Conservation (phyloP, 2,888 invertebrate genomes). For the Crematogaster levior region DNA sequence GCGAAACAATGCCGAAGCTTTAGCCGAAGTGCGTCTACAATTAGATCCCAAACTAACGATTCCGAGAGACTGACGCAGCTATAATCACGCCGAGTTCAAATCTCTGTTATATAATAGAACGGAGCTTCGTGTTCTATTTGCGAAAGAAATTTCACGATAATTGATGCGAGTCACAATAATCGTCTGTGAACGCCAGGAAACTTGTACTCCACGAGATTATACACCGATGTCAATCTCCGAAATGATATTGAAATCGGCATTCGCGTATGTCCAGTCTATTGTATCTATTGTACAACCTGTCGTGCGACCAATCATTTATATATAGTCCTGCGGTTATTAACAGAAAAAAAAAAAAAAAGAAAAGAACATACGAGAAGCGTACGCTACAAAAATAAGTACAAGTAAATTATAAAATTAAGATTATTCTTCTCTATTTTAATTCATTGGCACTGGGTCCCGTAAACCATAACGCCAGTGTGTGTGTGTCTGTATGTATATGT, state of each 20-base stretch:
- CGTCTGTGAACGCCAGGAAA: constrained; percentile 17
- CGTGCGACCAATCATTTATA: constrained; percentile 25
- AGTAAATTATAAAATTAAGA: constrained; percentile 34
- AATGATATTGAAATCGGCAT: constrained; percentile 12
- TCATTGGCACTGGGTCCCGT: constrained; percentile 45
- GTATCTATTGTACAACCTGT: neutral
- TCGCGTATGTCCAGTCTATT: constrained; percentile 8
- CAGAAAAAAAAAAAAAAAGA: neutral
- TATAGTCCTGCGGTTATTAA: constrained; percentile 8
- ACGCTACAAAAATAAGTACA: constrained; percentile 38
- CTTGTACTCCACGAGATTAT: constrained; percentile 33
- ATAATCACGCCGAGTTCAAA: constrained; percentile 15
- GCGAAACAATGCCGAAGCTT: constrained; percentile 34
- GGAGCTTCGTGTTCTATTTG: neutral
- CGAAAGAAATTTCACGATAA: constrained; percentile 26
- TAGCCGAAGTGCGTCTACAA: constrained; percentile 35
- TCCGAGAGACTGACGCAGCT: constrained; percentile 15
- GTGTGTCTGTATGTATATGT: neutral
- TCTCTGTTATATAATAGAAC: constrained; percentile 1
- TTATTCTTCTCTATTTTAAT: constrained; percentile 25
- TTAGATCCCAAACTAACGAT: constrained; percentile 24
- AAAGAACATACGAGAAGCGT: neutral
- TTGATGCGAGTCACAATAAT: constrained; percentile 19
- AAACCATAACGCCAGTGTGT: constrained; percentile 27
- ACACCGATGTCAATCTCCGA: constrained; percentile 18